These are phyloP conservation scores for Paramuricea clavata DNA, from an alignment of 92 coral and sea anemone genomes.

Conservation along the genomic window DNA sequence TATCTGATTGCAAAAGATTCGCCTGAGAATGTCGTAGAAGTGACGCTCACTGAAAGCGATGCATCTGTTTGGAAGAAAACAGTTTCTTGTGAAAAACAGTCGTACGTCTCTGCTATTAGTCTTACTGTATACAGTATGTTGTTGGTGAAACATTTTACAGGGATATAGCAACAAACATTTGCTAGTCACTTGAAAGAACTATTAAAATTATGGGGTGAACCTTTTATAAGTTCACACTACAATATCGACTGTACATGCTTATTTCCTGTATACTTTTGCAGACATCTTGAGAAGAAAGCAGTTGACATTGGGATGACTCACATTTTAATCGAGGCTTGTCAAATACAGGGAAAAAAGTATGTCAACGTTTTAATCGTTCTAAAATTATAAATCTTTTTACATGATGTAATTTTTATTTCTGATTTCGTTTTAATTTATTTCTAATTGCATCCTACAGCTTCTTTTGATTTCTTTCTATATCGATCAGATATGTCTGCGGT, in stretches of 20 bases:
- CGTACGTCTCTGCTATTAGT: conserved; percentile 6
- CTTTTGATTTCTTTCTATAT: background rate
- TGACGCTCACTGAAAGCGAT: conserved; percentile 20
- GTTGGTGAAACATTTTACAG: background rate
- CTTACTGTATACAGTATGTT: too few species aligned
- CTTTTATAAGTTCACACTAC: too few species aligned
- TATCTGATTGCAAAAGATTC: conserved; percentile 29
- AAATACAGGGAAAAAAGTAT: conserved; percentile 93
- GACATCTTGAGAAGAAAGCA: conserved; percentile 84
- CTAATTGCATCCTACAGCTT: background rate
- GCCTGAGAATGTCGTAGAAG: conserved; percentile 3
- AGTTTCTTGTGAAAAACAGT: conserved; percentile 36
- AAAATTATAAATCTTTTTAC: background rate
- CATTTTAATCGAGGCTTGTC: conserved; percentile 86
- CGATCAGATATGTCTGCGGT: conserved; percentile 83
- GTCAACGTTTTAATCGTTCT: background rate
- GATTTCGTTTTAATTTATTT: background rate
- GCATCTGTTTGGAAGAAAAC: conserved; percentile 33
- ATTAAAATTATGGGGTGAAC: too few species aligned
- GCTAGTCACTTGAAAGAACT: too few species aligned
- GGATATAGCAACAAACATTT: too few species aligned
- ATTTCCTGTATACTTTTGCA: conserved; percentile 12
- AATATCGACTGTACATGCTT: background rate
- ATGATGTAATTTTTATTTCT: background rate
- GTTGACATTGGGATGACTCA: conserved; percentile 80